Percentiles rank a stretch among this genome's conserved stretches.
Evolutionary conservation across 2,113 vertebrate genomes (phyloP).

Genomic region (Prolemur simus): DNA sequence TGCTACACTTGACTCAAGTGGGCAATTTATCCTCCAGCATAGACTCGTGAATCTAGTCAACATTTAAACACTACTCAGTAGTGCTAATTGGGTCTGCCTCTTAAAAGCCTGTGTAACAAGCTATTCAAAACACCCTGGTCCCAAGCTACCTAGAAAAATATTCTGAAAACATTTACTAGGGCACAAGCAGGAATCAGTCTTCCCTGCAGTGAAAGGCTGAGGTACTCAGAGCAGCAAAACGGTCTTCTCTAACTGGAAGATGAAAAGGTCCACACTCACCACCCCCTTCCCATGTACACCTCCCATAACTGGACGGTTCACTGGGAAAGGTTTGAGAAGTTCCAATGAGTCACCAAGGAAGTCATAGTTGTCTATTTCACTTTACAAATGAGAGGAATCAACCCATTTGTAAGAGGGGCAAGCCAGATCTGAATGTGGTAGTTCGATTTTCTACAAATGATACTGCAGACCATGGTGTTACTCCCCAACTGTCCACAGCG

Average conservation of each 20-base stretch:
- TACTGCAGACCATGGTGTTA: not conserved
- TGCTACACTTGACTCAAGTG: conserved; percentile 20
- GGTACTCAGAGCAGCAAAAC: not conserved
- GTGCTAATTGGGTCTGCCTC: conserved; percentile 63
- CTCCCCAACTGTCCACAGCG: not conserved
- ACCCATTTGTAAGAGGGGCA: not conserved
- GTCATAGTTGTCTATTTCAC: not conserved
- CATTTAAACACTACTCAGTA: conserved; percentile 34
- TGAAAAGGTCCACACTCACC: not conserved
- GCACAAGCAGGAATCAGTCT: not conserved
- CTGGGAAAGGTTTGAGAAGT: not conserved
- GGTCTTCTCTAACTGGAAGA: not conserved
- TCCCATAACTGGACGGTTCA: not conserved
- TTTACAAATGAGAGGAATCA: not conserved
- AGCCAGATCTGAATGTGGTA: not conserved
- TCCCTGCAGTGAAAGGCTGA: not conserved
- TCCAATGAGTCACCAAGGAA: not conserved
- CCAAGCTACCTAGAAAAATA: conserved; percentile 50
- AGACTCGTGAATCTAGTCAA: conserved; percentile 49
- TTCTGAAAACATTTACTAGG: conserved; percentile 51
- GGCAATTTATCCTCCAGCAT: conserved; percentile 37
- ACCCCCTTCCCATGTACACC: not conserved
- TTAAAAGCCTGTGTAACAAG: conserved; percentile 62
- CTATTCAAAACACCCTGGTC: conserved; percentile 47
- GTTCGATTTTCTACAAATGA: not conserved